Evolutionary conservation across 2,113 vertebrate species (phyloP).

Genomic region (Thamnaconus septentrionalis): DNA sequence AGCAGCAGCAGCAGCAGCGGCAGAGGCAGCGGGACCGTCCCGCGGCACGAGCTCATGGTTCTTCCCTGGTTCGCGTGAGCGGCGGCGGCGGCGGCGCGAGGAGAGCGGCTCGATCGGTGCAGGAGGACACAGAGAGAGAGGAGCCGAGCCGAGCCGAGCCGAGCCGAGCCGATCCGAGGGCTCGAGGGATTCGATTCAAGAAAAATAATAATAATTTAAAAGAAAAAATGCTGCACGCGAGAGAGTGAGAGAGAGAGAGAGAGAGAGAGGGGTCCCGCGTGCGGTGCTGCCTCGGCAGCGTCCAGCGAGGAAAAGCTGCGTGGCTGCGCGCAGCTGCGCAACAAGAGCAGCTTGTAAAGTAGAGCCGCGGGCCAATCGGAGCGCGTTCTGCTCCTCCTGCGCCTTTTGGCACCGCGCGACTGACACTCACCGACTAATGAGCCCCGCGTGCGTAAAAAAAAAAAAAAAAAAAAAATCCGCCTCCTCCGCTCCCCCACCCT

Average conservation of each 20-base stretch:
- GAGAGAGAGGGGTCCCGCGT: background rate
- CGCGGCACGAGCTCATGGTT: constrained; percentile 66
- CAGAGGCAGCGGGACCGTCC: constrained; percentile 40
- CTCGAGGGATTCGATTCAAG: too few relatives aligned
- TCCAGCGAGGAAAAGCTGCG: constrained; percentile 28
- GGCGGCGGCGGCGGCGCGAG: background rate
- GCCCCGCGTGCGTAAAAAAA: constrained; percentile 46
- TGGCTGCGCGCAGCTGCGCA: constrained; percentile 43
- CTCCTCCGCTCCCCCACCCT: background rate
- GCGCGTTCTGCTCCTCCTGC: constrained; percentile 23
- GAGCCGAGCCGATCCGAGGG: too few relatives aligned
- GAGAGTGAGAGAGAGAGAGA: too few relatives aligned
- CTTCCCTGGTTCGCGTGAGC: background rate
- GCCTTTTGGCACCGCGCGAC: constrained; percentile 69
- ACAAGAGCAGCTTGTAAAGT: constrained; percentile 66
- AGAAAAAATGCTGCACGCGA: too few relatives aligned
- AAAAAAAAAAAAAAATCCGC: too few relatives aligned
- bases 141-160: background rate
- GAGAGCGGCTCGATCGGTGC: background rate
- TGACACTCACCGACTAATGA: constrained; percentile 76
- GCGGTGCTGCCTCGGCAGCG: constrained; percentile 26
- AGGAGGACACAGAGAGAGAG: background rate
- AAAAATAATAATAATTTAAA: too few relatives aligned
- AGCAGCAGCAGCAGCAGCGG: constrained; percentile 66
- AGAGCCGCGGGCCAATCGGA: constrained; percentile 72